These are phyloP conservation scores for Micromys minutus DNA, from an alignment of 2,113 vertebrate genomes.

Conservation along the genomic window DNA sequence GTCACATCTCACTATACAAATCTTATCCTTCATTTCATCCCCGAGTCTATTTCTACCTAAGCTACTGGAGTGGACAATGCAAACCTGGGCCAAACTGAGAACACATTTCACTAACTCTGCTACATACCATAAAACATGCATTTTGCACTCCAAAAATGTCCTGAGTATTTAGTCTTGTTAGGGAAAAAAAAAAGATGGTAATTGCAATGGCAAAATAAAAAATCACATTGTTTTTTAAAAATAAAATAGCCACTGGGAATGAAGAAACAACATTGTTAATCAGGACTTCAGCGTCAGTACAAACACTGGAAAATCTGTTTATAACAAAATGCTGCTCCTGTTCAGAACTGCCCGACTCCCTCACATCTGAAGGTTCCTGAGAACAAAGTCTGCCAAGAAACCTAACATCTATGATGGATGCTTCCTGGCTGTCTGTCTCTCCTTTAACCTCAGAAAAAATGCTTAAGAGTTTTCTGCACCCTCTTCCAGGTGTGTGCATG, in stretches of 20 bases:
- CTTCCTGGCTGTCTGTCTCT: background rate
- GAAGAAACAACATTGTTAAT: background rate
- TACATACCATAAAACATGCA: background rate
- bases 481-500: background rate
- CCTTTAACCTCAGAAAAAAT: background rate
- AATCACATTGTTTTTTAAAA: constrained; percentile 8
- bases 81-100: background rate
- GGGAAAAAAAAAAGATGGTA: background rate
- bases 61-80: background rate
- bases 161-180: constrained; percentile 41
- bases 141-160: background rate
- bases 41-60: background rate
- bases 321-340: background rate
- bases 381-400: background rate
- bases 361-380: background rate
- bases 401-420: too few species aligned
- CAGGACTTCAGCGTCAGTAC: background rate
- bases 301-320: background rate
- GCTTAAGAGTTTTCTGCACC: background rate
- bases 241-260: background rate
- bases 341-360: background rate
- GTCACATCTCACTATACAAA: background rate
- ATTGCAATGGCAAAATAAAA: background rate
- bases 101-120: background rate
- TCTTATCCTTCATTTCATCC: background rate